These are phyloP conservation scores for Sclerurus mexicanus DNA, from an alignment of 2,113 vertebrate genomes.

Conservation along the genomic window DNA sequence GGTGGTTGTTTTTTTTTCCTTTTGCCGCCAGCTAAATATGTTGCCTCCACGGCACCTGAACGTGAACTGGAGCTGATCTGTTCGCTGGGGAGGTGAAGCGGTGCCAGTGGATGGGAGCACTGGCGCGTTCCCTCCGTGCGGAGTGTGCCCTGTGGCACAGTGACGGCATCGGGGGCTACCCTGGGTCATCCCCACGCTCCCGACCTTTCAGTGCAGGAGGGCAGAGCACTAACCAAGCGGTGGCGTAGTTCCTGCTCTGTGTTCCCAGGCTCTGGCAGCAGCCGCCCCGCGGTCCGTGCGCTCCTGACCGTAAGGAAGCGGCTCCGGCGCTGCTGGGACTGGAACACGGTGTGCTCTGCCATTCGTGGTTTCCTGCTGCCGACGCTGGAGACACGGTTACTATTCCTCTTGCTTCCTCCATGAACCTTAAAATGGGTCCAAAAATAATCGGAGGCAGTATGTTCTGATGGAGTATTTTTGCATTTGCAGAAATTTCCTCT, in stretches of 20 bases:
- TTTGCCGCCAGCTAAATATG: neutral
- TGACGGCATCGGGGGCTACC: neutral
- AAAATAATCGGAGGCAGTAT: conserved; percentile 71
- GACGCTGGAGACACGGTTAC: conserved; percentile 54
- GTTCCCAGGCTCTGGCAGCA: neutral
- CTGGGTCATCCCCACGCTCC: neutral
- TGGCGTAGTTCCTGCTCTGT: conserved; percentile 48
- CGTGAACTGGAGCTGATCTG: neutral
- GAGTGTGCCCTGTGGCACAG: neutral
- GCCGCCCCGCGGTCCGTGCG: neutral
- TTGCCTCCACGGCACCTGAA: neutral
- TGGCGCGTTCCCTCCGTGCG: neutral
- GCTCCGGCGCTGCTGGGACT: neutral
- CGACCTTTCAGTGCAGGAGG: neutral
- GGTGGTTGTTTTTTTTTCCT: neutral
- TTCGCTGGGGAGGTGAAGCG: neutral
- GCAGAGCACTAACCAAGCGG: neutral
- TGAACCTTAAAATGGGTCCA: conserved; percentile 62
- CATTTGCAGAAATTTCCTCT: conserved; percentile 51
- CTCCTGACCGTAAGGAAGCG: conserved; percentile 37
- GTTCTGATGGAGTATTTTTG: conserved; percentile 60
- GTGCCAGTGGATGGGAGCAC: neutral
- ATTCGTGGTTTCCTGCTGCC: conserved; percentile 64
- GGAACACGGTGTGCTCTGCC: conserved; percentile 70
- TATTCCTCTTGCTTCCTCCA: conserved; percentile 68